A percentile compares a stretch with the other conserved stretches of the same genome.
Evolutionary conservation across 30 jellyfish, hydroid and myxozoan species (phyloP).

Genomic region (Rhopilema esculentum): DNA sequence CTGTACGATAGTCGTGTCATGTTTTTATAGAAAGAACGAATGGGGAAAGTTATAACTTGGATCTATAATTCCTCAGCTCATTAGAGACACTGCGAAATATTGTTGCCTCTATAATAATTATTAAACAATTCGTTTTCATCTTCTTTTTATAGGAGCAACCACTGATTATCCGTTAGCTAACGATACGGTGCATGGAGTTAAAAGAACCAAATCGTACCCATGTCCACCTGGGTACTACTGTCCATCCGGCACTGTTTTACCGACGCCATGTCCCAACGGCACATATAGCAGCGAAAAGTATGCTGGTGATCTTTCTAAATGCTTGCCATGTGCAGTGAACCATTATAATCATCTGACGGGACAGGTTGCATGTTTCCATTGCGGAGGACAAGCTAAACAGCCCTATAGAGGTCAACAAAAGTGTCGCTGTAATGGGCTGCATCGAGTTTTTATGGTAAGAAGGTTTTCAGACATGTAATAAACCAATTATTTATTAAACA

Average conservation of each 20-base stretch:
- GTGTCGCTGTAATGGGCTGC: constrained; percentile 85
- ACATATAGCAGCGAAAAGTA: constrained; percentile 68
- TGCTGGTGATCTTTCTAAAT: constrained; percentile 61
- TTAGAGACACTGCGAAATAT: too few species aligned
- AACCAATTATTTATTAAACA: too few species aligned
- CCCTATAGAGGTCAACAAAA: constrained; percentile 80
- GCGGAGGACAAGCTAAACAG: constrained; percentile 94
- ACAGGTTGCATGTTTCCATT: constrained; percentile 86
- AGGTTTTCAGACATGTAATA: not conserved
- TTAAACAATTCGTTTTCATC: too few species aligned
- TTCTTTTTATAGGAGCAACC: constrained; percentile 75
- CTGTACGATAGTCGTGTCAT: too few species aligned
- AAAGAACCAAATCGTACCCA: constrained; percentile 86
- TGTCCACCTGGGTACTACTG: constrained; percentile 96
- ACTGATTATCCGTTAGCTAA: constrained; percentile 85
- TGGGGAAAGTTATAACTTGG: too few species aligned
- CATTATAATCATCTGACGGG: constrained; percentile 87
- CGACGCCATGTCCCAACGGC: constrained; percentile 90
- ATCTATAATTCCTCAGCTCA: too few species aligned
- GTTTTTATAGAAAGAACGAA: too few species aligned
- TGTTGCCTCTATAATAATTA: too few species aligned
- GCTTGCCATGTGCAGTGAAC: constrained; percentile 79
- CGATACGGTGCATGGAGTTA: constrained; percentile 79
- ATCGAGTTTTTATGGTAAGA: constrained; percentile 88
- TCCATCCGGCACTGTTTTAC: constrained; percentile 76